Conservation (phyloP, 2,797 vertebrate species). For the Anguilla megastoma region DNA sequence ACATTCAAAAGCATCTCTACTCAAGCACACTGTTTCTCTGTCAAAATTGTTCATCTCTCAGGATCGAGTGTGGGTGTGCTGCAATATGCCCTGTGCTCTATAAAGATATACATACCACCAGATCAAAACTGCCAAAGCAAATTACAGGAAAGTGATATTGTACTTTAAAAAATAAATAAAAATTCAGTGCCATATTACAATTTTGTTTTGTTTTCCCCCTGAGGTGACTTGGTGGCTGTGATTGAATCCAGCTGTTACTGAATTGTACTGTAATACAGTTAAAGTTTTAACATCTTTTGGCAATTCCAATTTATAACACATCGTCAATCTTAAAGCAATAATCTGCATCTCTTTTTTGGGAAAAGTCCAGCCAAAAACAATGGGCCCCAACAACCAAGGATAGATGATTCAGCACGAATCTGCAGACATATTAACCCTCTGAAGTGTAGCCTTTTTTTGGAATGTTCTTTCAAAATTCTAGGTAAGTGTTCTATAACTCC, state of each 20-base stretch:
- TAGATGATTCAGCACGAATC: neutral
- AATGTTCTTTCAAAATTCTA: too few species aligned
- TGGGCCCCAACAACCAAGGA: neutral
- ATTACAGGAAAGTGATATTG: neutral
- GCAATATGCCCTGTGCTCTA: neutral
- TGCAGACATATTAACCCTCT: neutral
- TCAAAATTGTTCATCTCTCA: conserved; percentile 4
- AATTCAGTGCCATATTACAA: neutral
- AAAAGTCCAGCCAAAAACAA: neutral
- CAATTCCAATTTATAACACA: neutral
- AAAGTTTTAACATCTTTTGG: too few species aligned
- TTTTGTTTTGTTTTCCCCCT: too few species aligned
- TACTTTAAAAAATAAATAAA: neutral
- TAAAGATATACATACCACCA: neutral
- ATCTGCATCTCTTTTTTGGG: neutral
- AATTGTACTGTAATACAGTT: neutral
- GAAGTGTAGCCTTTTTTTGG: too few species aligned
- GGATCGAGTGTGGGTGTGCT: neutral
- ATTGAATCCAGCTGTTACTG: neutral
- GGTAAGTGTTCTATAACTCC: too few species aligned
- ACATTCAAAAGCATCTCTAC: conserved; percentile 8
- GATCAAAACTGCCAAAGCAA: neutral
- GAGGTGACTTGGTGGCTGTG: too few species aligned
- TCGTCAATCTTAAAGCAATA: neutral
- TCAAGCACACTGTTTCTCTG: conserved; percentile 6